phyloP scores from a whole-genome alignment of 1,140 invertebrate species.

The Bradysia coprophila region DNA sequence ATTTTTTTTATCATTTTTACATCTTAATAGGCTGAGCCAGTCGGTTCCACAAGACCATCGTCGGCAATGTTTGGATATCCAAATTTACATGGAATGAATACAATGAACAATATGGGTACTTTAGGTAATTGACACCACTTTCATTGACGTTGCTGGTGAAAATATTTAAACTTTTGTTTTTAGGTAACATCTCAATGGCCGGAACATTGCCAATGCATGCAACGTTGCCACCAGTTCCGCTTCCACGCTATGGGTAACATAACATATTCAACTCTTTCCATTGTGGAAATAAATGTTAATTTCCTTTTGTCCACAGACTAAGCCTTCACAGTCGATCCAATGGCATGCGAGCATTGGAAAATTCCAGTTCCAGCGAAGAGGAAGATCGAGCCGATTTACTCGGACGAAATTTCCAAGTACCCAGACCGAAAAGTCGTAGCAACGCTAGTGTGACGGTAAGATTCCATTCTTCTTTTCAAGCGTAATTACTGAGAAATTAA shows the following conservation, averaged over 20 bases:
- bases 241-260: background rate
- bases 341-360: slow-evolving; percentile 30
- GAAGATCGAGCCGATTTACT: slow-evolving; percentile 56
- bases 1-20: slow-evolving; percentile 1
- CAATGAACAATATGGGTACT: too few species aligned
- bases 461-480: slow-evolving; percentile 5
- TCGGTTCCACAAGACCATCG: slow-evolving; percentile 51
- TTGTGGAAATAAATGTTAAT: too few species aligned
- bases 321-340: too few species aligned
- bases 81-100: slow-evolving; percentile 25
- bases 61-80: slow-evolving; percentile 66
- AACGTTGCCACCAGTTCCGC: background rate
- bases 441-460: slow-evolving; percentile 45
- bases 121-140: too few species aligned
- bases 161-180: too few species aligned
- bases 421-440: slow-evolving; percentile 57
- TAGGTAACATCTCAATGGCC: slow-evolving; percentile 11
- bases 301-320: too few species aligned
- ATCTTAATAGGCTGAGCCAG: slow-evolving; percentile 36
- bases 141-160: too few species aligned
- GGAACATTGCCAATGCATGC: slow-evolving; percentile 9
- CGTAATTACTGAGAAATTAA: background rate
- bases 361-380: slow-evolving; percentile 42
- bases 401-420: slow-evolving; percentile 42
- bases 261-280: background rate